Evolutionary conservation across 1,140 invertebrate genomes (phyloP), one percentile per base, ranked within the genome.

Genomic region (Polypedilum vanderplanki): DNA sequence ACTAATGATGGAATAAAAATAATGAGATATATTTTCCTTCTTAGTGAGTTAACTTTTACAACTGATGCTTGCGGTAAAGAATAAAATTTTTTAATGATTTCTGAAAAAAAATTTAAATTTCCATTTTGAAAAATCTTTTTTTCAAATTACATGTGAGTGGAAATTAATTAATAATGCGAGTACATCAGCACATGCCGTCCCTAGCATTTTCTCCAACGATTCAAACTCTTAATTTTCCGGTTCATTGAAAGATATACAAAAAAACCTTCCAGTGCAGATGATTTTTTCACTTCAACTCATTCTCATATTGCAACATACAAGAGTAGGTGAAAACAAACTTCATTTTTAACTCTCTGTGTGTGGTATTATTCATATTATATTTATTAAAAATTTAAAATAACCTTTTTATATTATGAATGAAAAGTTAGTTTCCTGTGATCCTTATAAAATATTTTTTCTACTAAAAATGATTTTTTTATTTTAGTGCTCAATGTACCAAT

Each of bases 181-280:
- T 70, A 22, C 20, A 20, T 70, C 20, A 70, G 1, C 17, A 12
- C 65, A 70, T n/a, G 46, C 46, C 4, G n/a, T n/a, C 12, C 46
- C n/a, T 15, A 57, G 3, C 12, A 57, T 15, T n/a, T 15, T 15
- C 46, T 57, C 46, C 46, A 4, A 12, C 15, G 12, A 57, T 57
- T 57, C 46, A 57, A 70, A 70, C 65, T 20, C 20, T 70, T 70
- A 70, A 70, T 70, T 70, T 70, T 70, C 65, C 65, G 65, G 65
- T 70, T 70, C 65, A 70, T 70, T 70, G 65, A 70, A 20, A 33
- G 24, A 33, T 3, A 3, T 33, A 33, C 5, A 33, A 33, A 33
- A 33, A 33, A 70, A 22, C n/a, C 65, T 70, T 70, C 65, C 65
- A 70, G 20, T 70, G 18, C 65, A 70, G 65, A 70, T 57, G 12